A percentile compares a stretch with the other conserved stretches of the same genome.
phyloP scores from a whole-genome alignment of 2,797 vertebrate species.

The Coregonus ussuriensis region DNA sequence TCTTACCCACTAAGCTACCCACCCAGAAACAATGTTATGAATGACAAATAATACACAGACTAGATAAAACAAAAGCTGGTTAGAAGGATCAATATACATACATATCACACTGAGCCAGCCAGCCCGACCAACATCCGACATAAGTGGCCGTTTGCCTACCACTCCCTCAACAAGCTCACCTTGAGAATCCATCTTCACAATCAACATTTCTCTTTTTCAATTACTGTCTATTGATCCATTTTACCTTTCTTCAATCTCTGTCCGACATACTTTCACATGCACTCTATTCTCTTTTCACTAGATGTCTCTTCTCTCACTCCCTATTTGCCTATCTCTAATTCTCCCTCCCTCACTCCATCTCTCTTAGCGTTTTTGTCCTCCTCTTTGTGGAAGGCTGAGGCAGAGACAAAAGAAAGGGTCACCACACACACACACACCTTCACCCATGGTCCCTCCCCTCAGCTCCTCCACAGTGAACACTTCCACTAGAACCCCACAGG shows the following conservation, averaged over 20 bases:
- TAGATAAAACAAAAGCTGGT: too few species aligned
- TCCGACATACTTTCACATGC: too few species aligned
- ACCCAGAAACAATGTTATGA: too few species aligned
- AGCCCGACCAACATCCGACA: too few species aligned
- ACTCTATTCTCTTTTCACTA: neutral
- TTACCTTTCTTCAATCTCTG: neutral
- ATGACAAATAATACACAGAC: too few species aligned
- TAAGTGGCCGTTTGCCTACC: too few species aligned
- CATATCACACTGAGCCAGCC: too few species aligned
- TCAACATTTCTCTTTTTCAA: too few species aligned
- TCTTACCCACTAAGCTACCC: too few species aligned
- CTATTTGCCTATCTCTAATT: neutral
- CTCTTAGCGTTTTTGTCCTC: neutral
- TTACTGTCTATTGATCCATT: neutral
- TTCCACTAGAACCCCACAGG: neutral
- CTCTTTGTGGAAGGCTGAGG: constrained; percentile 9
- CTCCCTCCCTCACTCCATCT: neutral
- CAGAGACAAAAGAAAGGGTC: constrained; percentile 1
- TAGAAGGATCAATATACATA: too few species aligned
- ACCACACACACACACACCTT: constrained; percentile 16
- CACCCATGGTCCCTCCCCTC: constrained; percentile 1
- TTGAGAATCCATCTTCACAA: too few species aligned
- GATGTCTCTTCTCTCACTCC: neutral
- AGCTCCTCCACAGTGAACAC: neutral
- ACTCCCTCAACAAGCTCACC: too few species aligned